Evolutionary conservation across 2,888 invertebrate species (phyloP).

Genomic region (Liodrosophila aerea): DNA sequence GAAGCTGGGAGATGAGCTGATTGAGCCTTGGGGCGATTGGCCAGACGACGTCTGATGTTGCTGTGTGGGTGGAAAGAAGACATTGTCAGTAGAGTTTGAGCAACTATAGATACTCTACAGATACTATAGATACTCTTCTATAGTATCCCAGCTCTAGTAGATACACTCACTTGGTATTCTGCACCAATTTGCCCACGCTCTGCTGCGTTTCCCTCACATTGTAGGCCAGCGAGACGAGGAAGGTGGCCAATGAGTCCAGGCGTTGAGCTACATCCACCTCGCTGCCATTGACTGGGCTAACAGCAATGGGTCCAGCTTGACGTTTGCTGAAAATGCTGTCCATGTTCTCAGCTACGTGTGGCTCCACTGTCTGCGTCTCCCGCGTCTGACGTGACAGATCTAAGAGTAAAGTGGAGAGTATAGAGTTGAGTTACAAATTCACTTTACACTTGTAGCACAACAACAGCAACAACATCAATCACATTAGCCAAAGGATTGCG

Average conservation of each 20-base stretch:
- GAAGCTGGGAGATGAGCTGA: background rate
- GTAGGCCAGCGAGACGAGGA: conserved; percentile 70
- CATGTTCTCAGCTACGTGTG: background rate
- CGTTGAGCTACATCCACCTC: conserved; percentile 33
- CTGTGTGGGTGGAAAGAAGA: conserved; percentile 3
- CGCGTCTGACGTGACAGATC: conserved; percentile 54
- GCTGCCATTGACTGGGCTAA: conserved; percentile 4
- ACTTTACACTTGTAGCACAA: conserved; percentile 10
- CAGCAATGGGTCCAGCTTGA: background rate
- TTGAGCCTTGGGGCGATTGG: conserved; percentile 13
- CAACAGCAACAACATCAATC: conserved; percentile 19
- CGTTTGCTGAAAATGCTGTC: conserved; percentile 14
- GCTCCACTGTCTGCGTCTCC: conserved; percentile 10
- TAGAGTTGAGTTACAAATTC: background rate
- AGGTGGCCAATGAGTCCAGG: conserved; percentile 73
- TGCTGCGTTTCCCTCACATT: conserved; percentile 48
- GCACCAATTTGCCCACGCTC: conserved; percentile 58
- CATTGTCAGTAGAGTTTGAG: too few relatives aligned
- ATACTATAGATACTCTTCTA: too few relatives aligned
- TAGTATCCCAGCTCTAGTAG: too few relatives aligned
- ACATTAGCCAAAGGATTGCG: conserved; percentile 9
- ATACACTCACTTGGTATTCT: conserved; percentile 67
- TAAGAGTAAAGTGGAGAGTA: conserved; percentile 8
- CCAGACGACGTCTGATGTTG: conserved; percentile 29
- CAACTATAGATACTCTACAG: too few relatives aligned